These are phyloP conservation scores for Struthidea cinerea DNA, from an alignment of 2,113 vertebrate genomes.

Conservation along the genomic window DNA sequence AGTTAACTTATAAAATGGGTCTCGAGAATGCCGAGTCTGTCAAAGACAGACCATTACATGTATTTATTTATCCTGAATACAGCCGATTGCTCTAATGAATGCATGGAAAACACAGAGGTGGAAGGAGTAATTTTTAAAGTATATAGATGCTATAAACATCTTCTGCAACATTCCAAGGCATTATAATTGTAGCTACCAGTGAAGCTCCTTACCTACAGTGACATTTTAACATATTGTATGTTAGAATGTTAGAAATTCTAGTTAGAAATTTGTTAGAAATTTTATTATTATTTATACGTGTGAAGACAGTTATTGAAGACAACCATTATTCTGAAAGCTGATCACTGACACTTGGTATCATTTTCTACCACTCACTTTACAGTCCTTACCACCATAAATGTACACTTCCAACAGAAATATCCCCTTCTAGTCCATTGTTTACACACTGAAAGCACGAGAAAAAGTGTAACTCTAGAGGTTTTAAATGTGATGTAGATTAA, in stretches of 20 bases:
- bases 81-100: not conserved
- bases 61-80: not conserved
- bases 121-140: not conserved
- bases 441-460: not conserved
- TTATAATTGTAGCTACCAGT: not conserved
- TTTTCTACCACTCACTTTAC: not conserved
- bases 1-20: not conserved
- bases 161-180: not conserved
- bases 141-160: not conserved
- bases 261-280: not conserved
- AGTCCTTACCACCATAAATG: not conserved
- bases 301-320: not conserved
- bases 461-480: not conserved
- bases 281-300: not conserved
- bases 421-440: not conserved
- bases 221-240: not conserved
- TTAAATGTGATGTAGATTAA: not conserved
- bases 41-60: not conserved
- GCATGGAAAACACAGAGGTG: not conserved
- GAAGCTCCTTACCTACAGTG: not conserved
- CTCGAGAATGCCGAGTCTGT: not conserved
- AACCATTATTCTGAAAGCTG: not conserved
- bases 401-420: not conserved
- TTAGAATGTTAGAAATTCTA: not conserved
- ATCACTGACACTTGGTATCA: not conserved